Conservation (phyloP, 2,888 invertebrate species). For the Cartodere bifasciata region DNA sequence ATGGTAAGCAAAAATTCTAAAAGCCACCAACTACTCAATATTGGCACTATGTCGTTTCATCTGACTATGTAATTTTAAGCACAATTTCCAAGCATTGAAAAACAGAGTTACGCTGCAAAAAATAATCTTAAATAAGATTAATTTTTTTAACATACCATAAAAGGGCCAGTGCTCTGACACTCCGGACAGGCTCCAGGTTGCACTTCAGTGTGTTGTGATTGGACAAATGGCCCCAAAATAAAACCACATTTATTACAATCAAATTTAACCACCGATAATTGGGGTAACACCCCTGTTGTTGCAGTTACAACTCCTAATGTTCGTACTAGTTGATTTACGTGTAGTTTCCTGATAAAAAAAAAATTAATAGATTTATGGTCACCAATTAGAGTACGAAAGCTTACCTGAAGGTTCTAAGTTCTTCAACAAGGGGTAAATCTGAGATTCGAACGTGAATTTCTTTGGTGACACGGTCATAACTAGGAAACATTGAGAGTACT, state of each 20-base stretch:
- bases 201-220: constrained; percentile 85
- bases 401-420: constrained; percentile 77
- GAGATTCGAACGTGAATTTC: constrained; percentile 94
- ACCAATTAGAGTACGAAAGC: constrained; percentile 3
- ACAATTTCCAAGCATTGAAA: too few relatives aligned
- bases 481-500: constrained; percentile 87
- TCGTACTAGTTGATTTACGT: constrained; percentile 88
- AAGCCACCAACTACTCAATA: too few relatives aligned
- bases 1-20: too few relatives aligned
- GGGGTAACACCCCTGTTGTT: constrained; percentile 90
- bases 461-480: constrained; percentile 85
- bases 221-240: constrained; percentile 90
- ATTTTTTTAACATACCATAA: constrained; percentile 59
- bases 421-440: constrained; percentile 91
- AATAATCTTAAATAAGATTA: too few relatives aligned
- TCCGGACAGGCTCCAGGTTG: constrained; percentile 96
- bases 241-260: constrained; percentile 95
- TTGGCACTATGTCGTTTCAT: too few relatives aligned
- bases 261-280: constrained; percentile 89
- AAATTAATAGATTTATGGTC: background rate
- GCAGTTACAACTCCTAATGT: constrained; percentile 92
- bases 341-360: constrained; percentile 48
- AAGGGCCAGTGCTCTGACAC: constrained; percentile 93
- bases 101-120: too few relatives aligned
- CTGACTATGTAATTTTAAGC: too few relatives aligned